Conservation (phyloP, 2,113 vertebrate genomes). For the Phalacrocorax aristotelis region DNA sequence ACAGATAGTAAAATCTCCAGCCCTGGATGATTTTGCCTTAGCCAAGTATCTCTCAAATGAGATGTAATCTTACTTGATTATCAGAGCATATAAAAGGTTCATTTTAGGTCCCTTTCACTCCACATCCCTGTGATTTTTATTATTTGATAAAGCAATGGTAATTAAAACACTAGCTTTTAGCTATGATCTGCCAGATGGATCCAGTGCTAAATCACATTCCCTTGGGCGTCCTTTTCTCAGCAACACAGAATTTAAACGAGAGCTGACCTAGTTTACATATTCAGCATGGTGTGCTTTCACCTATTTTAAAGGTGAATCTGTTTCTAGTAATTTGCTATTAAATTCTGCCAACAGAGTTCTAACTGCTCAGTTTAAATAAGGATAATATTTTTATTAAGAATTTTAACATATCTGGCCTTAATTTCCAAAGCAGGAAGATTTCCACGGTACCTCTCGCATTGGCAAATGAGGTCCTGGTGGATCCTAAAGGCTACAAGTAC, state of each 20-base stretch:
- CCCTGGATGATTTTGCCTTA: background rate
- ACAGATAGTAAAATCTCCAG: background rate
- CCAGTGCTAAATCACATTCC: constrained; percentile 7
- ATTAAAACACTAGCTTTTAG: constrained; percentile 7
- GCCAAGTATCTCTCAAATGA: background rate
- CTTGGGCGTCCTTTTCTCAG: background rate
- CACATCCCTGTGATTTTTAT: background rate
- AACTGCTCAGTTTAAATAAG: background rate
- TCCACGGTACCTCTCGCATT: background rate
- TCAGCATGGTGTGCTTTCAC: background rate
- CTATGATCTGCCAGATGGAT: constrained; percentile 18
- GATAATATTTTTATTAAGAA: background rate
- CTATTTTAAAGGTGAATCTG: background rate
- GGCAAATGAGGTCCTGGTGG: background rate
- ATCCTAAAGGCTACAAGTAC: background rate
- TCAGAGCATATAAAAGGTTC: background rate
- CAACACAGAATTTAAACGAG: background rate
- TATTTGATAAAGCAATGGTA: constrained; percentile 15
- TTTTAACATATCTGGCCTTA: background rate
- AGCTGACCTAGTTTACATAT: background rate
- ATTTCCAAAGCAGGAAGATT: background rate
- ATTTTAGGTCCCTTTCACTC: background rate
- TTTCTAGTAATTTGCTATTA: background rate
- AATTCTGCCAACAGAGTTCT: background rate
- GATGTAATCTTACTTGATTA: background rate